Conservation (phyloP, 2,888 invertebrate genomes). For the Eumerus sabulonum region DNA sequence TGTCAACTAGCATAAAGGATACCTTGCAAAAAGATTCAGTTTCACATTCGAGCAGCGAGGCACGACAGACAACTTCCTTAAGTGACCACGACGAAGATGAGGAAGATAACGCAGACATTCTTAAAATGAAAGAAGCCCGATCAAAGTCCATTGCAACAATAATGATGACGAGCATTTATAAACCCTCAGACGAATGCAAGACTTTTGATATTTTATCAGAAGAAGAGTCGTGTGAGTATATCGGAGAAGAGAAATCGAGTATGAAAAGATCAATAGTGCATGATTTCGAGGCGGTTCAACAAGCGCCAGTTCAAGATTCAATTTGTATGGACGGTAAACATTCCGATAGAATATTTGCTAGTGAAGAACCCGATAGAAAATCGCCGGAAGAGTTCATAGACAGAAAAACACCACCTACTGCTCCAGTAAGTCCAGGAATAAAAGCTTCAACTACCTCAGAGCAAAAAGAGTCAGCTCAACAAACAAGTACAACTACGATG, state of each 20-base stretch:
- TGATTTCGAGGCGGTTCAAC: constrained; percentile 26
- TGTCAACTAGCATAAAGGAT: constrained; percentile 13
- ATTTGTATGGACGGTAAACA: constrained; percentile 36
- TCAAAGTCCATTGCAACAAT: constrained; percentile 79
- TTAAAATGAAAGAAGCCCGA: constrained; percentile 77
- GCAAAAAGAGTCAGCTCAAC: constrained; percentile 75
- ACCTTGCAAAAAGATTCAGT: constrained; percentile 72
- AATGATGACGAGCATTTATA: constrained; percentile 79
- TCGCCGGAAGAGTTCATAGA: constrained; percentile 71
- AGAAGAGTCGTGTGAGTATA: constrained; percentile 71
- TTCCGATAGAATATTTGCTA: constrained; percentile 16
- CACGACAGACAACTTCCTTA: constrained; percentile 72
- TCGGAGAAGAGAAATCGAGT: constrained; percentile 25
- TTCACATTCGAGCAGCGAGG: constrained; percentile 75
- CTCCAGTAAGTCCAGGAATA: constrained; percentile 83
- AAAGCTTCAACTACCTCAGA: constrained; percentile 78
- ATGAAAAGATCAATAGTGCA: constrained; percentile 40
- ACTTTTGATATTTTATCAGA: constrained; percentile 72
- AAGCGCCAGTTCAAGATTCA: constrained; percentile 25
- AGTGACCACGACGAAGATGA: constrained; percentile 77
- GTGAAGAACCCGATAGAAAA: constrained; percentile 12
- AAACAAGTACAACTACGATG: constrained; percentile 69
- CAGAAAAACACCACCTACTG: constrained; percentile 84
- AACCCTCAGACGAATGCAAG: constrained; percentile 75
- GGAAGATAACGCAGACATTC: constrained; percentile 69